These are phyloP conservation scores for Diarsia dahlii DNA, from an alignment of 2,888 invertebrate species.

Conservation along the genomic window DNA sequence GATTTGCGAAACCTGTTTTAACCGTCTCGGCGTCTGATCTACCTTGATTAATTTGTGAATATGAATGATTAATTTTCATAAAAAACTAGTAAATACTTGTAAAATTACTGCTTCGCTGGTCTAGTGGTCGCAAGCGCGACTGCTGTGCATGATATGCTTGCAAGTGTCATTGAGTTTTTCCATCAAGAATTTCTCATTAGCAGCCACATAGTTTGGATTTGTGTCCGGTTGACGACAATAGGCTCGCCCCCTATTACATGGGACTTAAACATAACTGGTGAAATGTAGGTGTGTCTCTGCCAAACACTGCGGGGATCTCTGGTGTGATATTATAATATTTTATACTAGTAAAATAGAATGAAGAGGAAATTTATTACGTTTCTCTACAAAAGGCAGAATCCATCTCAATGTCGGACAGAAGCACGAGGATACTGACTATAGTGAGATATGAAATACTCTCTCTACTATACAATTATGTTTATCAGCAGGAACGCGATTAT, in stretches of 20 bases:
- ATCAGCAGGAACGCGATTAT: slow-evolving; percentile 40
- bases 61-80: not conserved
- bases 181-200: no score
- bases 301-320: no score
- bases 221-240: no score
- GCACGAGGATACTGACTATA: not conserved
- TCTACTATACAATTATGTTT: slow-evolving; percentile 37
- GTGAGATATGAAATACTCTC: slow-evolving; percentile 50
- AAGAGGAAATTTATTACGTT: not conserved
- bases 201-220: no score
- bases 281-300: no score
- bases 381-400: not conserved
- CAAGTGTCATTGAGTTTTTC: no score
- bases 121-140: no score
- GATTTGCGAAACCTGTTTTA: slow-evolving; percentile 3
- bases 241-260: no score
- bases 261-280: no score
- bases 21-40: not conserved
- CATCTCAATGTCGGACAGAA: slow-evolving; percentile 2
- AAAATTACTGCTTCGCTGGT: not conserved
- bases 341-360: not conserved
- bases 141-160: no score
- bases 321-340: no score
- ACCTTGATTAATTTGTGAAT: not conserved
- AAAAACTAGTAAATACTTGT: not conserved